Conservation (phyloP, 2,888 invertebrate genomes). For the Dendrolimus houi region DNA sequence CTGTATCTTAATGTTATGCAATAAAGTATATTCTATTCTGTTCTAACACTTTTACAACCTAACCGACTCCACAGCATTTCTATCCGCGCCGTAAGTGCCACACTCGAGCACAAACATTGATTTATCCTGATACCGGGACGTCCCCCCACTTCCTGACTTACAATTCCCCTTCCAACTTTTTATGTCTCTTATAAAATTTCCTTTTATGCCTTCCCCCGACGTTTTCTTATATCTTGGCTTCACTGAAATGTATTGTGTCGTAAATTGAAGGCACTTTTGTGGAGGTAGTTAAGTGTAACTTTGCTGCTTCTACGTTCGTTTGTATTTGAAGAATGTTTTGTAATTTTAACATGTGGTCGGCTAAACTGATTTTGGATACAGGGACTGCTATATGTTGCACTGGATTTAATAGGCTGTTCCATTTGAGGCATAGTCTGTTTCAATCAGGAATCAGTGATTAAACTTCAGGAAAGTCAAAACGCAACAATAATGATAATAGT, state of each 20-base stretch:
- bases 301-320: too few species aligned
- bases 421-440: too few species aligned
- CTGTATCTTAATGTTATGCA: too few species aligned
- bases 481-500: too few species aligned
- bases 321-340: too few species aligned
- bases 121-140: conserved; percentile 73
- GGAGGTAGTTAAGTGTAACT: neutral
- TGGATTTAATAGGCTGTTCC: too few species aligned
- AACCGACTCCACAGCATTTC: conserved; percentile 31
- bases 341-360: too few species aligned
- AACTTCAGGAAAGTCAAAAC: too few species aligned
- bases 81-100: conserved; percentile 47
- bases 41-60: neutral
- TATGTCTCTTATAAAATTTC: conserved; percentile 68
- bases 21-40: too few species aligned
- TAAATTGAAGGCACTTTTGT: conserved; percentile 6
- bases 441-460: too few species aligned
- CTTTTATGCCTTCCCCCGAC: conserved; percentile 34
- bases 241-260: conserved; percentile 8
- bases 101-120: conserved; percentile 64
- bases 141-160: conserved; percentile 55
- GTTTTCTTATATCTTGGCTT: neutral
- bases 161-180: conserved; percentile 64
- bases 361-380: too few species aligned
- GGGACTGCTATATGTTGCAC: too few species aligned